phyloP scores from a whole-genome alignment of 1,140 invertebrate species.

The Colletes gigas region DNA sequence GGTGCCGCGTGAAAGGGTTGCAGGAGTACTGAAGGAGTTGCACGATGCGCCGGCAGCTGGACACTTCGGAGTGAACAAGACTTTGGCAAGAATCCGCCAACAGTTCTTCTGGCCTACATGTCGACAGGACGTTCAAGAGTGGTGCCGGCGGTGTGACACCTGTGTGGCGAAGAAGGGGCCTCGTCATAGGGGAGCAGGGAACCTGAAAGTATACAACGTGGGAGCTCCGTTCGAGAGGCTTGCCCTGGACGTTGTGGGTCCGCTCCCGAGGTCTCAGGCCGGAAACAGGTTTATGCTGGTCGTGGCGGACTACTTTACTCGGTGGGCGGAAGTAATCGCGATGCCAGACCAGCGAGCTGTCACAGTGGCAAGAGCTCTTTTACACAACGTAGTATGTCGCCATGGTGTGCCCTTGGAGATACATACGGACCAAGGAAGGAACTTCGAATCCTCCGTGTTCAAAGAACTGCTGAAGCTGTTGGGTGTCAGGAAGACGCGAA shows the following conservation, averaged over 20 bases:
- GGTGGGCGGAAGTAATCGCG: background rate
- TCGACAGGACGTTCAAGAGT: background rate
- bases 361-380: background rate
- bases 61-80: background rate
- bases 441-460: background rate
- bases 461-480: background rate
- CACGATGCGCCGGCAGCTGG: background rate
- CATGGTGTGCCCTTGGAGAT: background rate
- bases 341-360: background rate
- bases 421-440: background rate
- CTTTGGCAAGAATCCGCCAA: background rate
- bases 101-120: background rate
- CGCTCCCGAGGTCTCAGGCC: background rate
- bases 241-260: background rate
- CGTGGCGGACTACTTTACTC: background rate
- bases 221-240: constrained; percentile 2
- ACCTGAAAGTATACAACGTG: background rate
- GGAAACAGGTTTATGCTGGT: background rate
- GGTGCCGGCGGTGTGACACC: background rate
- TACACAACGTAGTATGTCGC: background rate
- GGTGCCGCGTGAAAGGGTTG: background rate
- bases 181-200: background rate
- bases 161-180: background rate
- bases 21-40: background rate
- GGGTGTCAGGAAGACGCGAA: background rate